These are phyloP conservation scores for Sminthurides aquaticus DNA, from an alignment of 2,888 invertebrate species.

Conservation along the genomic window DNA sequence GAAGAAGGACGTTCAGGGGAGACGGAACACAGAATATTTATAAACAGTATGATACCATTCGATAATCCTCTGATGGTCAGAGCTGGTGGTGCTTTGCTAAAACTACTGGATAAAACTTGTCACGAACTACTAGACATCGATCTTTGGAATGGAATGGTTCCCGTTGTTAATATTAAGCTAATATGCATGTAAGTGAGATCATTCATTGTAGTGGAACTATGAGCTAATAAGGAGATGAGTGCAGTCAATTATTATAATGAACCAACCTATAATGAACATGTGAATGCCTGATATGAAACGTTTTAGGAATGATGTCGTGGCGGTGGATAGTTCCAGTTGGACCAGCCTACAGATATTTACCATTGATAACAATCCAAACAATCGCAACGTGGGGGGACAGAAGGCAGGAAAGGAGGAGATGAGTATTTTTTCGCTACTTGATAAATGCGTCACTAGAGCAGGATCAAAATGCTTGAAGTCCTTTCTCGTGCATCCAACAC, in stretches of 20 bases:
- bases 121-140: slow-evolving; percentile 46
- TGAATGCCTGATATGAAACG: neutral
- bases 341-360: slow-evolving; percentile 71
- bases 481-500: slow-evolving; percentile 64
- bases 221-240: too few relatives aligned
- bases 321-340: slow-evolving; percentile 64
- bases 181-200: slow-evolving; percentile 56
- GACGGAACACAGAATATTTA: slow-evolving; percentile 54
- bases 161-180: slow-evolving; percentile 53
- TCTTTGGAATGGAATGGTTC: slow-evolving; percentile 47
- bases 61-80: slow-evolving; percentile 58
- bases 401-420: slow-evolving; percentile 55
- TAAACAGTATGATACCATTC: slow-evolving; percentile 59
- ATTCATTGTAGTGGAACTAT: too few relatives aligned
- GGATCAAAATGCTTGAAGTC: slow-evolving; percentile 57
- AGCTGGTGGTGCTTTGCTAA: slow-evolving; percentile 63
- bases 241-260: slow-evolving; percentile 19
- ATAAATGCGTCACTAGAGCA: slow-evolving; percentile 62
- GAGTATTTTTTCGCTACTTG: slow-evolving; percentile 64
- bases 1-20: slow-evolving; percentile 50
- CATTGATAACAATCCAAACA: slow-evolving; percentile 63
- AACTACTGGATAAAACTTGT: slow-evolving; percentile 63
- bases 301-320: slow-evolving; percentile 60
- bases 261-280: too few relatives aligned
- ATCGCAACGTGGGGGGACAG: slow-evolving; percentile 60